Percentiles rank a stretch among this genome's conserved stretches.
These are phyloP conservation scores for Mamestra brassicae DNA, from an alignment of 2,888 invertebrate genomes.

Conservation along the genomic window DNA sequence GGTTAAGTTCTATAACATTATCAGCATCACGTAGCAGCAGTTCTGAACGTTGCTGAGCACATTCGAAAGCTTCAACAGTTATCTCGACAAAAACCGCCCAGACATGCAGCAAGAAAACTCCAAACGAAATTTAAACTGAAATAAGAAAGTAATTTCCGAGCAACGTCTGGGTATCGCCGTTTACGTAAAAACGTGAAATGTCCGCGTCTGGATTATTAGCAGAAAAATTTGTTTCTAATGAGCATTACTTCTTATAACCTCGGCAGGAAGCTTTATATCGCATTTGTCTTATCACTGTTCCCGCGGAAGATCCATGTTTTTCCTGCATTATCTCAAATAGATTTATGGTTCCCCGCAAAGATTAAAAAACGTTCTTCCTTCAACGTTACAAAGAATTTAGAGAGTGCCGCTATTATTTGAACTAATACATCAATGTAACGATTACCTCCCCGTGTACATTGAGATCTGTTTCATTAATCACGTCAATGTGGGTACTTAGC, in stretches of 20 bases:
- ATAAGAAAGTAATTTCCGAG: constrained; percentile 57
- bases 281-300: constrained; percentile 73
- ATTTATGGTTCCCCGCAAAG: constrained; percentile 70
- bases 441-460: constrained; percentile 80
- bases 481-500: constrained; percentile 79
- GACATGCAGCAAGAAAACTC: constrained; percentile 57
- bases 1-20: constrained; percentile 16
- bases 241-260: constrained; percentile 64
- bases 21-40: constrained; percentile 5
- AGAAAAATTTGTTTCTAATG: constrained; percentile 66
- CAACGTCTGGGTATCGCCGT: constrained; percentile 48
- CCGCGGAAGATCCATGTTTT: constrained; percentile 63
- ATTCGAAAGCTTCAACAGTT: constrained; percentile 32
- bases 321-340: constrained; percentile 69
- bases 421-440: constrained; percentile 83
- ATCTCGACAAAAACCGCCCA: constrained; percentile 48
- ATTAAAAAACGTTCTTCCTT: constrained; percentile 65
- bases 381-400: constrained; percentile 58
- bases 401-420: constrained; percentile 69
- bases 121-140: constrained; percentile 53
- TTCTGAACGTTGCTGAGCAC: constrained; percentile 2
- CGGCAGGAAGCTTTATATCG: constrained; percentile 70
- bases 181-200: constrained; percentile 57
- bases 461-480: constrained; percentile 85
- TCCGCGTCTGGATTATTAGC: constrained; percentile 54